Base-by-base conservation (phyloP, 2,888 invertebrate genomes). In the Schrankia costaestrigalis region DNA sequence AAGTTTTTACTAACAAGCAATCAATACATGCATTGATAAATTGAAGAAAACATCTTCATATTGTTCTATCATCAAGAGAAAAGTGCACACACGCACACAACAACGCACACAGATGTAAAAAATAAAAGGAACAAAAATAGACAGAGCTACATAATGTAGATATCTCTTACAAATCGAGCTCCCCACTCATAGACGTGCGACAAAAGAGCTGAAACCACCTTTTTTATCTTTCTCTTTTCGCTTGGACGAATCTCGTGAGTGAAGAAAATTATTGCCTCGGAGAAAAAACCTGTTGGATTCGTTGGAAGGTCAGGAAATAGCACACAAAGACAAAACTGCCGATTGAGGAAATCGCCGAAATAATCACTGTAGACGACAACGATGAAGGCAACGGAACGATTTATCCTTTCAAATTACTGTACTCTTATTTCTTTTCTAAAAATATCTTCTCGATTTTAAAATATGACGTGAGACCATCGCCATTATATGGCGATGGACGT, bases 221-320 rank as follows among this genome's bases (percentile, higher is more conserved):
- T 77, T 80, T 81, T 81, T 81, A 80, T 80, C 78, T 78, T 63
- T 52, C 67, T 61, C 66, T 69, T 78, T 75, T 76, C 80, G 76
- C 75, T 76, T 78, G 74, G 74, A 41, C 71, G 79, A 69, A 41
- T 63, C 63, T 56, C 58, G 62, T 60, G 63, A 72, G 73, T 64
- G 63, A 70, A 75, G 73, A 72, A 79, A 81, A 78, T 78, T 79
- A 80, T 79, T 74, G 67, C 70, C 63, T 62, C 63, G 49, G 61
- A 67, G 67, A 66, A 71, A n/a, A 76, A 74, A 72, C 67, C 70
- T 71, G 71, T 67, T 57, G 66, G 65, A 65, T 55, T 62, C 62
- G 55, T 57, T n/a, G 52, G 56, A 57, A 64, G 71, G 74, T 71
- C 75, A 75, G 63, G 64, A 70, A 63, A 66, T 54, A 64, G 60